Evolutionary conservation across 2,797 vertebrate genomes (phyloP), one percentile per base, ranked within the genome.

Genomic region (Pangasius djambal): DNA sequence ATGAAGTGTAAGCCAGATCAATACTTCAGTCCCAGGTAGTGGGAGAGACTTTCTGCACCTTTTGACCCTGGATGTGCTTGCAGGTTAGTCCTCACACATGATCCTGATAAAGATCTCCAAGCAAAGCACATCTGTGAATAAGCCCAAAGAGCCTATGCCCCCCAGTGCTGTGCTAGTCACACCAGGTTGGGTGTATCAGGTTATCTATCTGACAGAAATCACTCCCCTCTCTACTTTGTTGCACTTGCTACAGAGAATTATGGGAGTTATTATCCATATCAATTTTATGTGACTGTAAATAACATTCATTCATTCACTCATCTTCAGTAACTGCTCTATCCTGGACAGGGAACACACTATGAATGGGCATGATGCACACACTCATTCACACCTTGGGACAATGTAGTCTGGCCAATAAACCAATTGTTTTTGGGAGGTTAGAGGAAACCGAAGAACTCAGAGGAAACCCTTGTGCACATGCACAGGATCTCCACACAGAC

Each of bases 21-120:
- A 92, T 95, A 92, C 92, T 92, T 82, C 65, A 81, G 88, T 89
- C 83, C 52, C 59, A 55, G 75, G 55, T 88, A 83, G 84, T 31
- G 34, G 86, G 89, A 2, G 74, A 86, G 81, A 90, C 44, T 87
- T 50, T 15, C 77, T 79, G 82, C 81, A 89, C 89, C 85, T 94
- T 89, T 91, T 88, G 93, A 95, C 95, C 95, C 94, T 93, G 89
- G 92, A 92, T 93, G 93, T 92, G 94, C 94, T 95, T 91, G 92
- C 90, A 84, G 94, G 93, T 92, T 89, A 83, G 75, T 92, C 91
- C 92, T 93, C 95, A 97, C 97, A 97, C 96, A 94, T 97, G 97
- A 96, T 96, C 96, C 95, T 97, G 96, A 98, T 98, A 96, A 97
- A 97, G 95, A 94, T 94, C 95, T 94, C 91, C 93, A 94, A 93